Percentiles rank a stretch among this genome's conserved stretches.
phyloP scores from a whole-genome alignment of 2,888 invertebrate genomes.

The Ophonus ardosiacus region DNA sequence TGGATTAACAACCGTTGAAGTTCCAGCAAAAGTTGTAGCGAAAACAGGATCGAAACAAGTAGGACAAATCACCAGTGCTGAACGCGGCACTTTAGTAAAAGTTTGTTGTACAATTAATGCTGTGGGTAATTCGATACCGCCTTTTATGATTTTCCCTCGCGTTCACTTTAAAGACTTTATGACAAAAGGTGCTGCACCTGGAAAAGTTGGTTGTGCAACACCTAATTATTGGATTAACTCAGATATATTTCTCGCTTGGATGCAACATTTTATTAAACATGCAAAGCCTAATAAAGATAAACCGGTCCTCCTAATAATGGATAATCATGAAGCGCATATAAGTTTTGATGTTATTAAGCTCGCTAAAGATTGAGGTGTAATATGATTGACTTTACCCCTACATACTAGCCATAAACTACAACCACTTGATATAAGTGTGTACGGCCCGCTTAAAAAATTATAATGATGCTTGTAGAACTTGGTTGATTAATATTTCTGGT shows the following conservation, averaged over 20 bases:
- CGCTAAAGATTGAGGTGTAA: constrained; percentile 71
- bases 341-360: constrained; percentile 68
- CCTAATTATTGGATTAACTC: constrained; percentile 71
- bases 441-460: constrained; percentile 69
- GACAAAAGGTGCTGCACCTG: constrained; percentile 71
- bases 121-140: constrained; percentile 71
- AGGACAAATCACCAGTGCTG: constrained; percentile 71
- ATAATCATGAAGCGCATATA: constrained; percentile 70
- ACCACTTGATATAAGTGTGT: constrained; percentile 68
- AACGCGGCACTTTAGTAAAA: constrained; percentile 72
- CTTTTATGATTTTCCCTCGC: constrained; percentile 72
- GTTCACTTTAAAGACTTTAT: constrained; percentile 70
- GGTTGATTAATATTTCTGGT: constrained; percentile 68
- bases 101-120: constrained; percentile 71
- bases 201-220: constrained; percentile 70
- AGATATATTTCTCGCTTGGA: constrained; percentile 68
- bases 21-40: constrained; percentile 71
- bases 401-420: constrained; percentile 70
- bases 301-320: constrained; percentile 69
- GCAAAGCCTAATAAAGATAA: constrained; percentile 67
- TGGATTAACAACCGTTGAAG: constrained; percentile 71
- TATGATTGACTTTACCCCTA: constrained; percentile 69
- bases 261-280: constrained; percentile 70
- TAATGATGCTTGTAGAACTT: constrained; percentile 65
- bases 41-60: constrained; percentile 72